phyloP scores from a whole-genome alignment of 2,113 vertebrate species.

The Setophaga kirtlandii region DNA sequence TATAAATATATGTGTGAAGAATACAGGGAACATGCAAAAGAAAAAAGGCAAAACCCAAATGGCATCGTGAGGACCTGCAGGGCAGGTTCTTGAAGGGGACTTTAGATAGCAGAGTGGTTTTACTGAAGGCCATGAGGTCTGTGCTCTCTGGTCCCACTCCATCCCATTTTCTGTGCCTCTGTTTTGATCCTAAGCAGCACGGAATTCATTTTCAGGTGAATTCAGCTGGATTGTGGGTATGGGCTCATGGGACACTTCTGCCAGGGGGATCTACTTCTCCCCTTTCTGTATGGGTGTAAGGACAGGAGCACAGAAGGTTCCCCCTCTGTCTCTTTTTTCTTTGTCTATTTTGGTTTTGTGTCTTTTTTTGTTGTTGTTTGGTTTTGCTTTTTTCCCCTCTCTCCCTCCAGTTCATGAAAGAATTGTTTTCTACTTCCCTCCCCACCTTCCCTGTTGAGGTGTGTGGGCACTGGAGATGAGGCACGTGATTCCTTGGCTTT shows the following conservation, averaged over 20 bases:
- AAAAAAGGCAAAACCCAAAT: not conserved
- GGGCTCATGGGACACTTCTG: not conserved
- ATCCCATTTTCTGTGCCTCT: not conserved
- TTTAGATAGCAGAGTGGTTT: not conserved
- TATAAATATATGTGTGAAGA: not conserved
- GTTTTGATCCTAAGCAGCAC: not conserved
- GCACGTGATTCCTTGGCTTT: not conserved
- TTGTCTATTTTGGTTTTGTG: too few species aligned
- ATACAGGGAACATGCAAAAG: too few species aligned
- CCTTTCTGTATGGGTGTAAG: fast-evolving
- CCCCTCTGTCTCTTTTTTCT: not conserved
- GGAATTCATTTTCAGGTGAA: not conserved
- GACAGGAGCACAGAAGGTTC: fast-evolving
- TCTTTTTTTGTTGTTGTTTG: not conserved
- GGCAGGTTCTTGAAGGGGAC: not conserved
- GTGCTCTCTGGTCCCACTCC: not conserved
- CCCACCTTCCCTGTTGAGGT: not conserved
- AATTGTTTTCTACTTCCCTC: not conserved
- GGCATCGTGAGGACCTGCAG: not conserved
- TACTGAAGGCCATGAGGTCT: not conserved
- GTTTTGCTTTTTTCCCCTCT: not conserved
- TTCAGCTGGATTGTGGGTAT: not conserved
- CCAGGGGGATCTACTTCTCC: not conserved
- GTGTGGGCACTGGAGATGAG: not conserved
- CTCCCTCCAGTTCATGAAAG: not conserved